These are phyloP conservation scores for Pseudoatta argentina DNA, from an alignment of 1,140 invertebrate species.

Conservation along the genomic window DNA sequence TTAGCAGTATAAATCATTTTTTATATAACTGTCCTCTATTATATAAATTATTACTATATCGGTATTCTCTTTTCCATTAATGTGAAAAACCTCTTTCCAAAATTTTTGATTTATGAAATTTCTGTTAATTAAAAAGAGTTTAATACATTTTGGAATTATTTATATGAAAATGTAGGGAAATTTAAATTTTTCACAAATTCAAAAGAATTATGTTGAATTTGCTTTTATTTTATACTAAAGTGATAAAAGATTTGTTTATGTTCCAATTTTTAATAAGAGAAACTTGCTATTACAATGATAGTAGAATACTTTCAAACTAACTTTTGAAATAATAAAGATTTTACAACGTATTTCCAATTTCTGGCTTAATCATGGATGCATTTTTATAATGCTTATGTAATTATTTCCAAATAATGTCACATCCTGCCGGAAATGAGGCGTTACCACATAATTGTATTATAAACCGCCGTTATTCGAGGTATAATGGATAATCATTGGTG, in stretches of 20 bases:
- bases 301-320: background rate
- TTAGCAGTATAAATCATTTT: background rate
- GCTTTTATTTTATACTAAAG: background rate
- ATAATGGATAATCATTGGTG: slow-evolving; percentile 47
- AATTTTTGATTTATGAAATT: background rate
- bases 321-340: slow-evolving; percentile 16
- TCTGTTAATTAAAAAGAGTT: background rate
- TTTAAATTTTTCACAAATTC: background rate
- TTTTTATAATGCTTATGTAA: slow-evolving; percentile 29
- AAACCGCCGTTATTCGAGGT: slow-evolving; percentile 50
- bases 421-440: slow-evolving; percentile 38
- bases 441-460: slow-evolving; percentile 54
- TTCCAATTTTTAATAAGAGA: background rate
- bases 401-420: slow-evolving; percentile 57
- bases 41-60: slow-evolving; percentile 8
- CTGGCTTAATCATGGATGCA: slow-evolving; percentile 33
- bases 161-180: background rate
- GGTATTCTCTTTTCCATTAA: background rate
- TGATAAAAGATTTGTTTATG: background rate
- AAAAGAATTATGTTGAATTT: background rate
- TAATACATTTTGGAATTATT: background rate
- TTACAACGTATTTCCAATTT: slow-evolving; percentile 20
- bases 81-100: background rate
- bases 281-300: slow-evolving; percentile 3
- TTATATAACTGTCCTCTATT: slow-evolving; percentile 7